Percentiles rank a stretch among this genome's conserved stretches.
Conservation (phyloP, 2,888 invertebrate genomes). For the Peribatodes rhomboidaria region DNA sequence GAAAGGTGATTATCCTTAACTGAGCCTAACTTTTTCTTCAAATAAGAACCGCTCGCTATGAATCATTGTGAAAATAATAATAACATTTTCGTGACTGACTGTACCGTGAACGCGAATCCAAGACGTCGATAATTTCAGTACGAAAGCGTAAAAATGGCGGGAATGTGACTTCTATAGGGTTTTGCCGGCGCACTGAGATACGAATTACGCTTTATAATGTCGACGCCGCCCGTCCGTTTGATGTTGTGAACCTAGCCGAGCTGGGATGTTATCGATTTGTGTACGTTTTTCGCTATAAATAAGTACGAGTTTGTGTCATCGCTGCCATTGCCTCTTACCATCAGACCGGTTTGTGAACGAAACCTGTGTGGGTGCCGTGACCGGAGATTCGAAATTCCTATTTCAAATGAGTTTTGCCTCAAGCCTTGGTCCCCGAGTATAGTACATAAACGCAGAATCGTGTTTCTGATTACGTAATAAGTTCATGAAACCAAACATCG, state of each 20-base stretch:
- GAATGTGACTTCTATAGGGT: conserved; percentile 52
- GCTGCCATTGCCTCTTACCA: conserved; percentile 58
- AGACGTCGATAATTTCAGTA: conserved; percentile 49
- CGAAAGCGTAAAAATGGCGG: conserved; percentile 64
- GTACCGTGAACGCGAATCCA: conserved; percentile 51
- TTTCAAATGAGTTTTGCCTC: conserved; percentile 60
- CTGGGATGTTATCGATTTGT: conserved; percentile 80
- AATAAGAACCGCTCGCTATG: conserved; percentile 74
- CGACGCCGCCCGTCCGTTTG: conserved; percentile 46
- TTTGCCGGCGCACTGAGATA: conserved; percentile 53
- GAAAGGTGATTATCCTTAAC: conserved; percentile 73
- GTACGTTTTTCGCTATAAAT: conserved; percentile 82
- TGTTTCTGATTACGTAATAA: conserved; percentile 71
- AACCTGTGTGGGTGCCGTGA: conserved; percentile 74
- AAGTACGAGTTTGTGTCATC: conserved; percentile 82
- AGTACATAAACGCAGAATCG: conserved; percentile 34
- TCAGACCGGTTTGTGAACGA: conserved; percentile 75
- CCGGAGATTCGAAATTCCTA: conserved; percentile 70
- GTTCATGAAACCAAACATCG: conserved; percentile 52
- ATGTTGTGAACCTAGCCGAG: conserved; percentile 51
- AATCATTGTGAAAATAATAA: conserved; percentile 82
- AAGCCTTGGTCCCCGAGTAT: conserved; percentile 21
- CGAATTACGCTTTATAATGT: conserved; percentile 53
- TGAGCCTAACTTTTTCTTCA: conserved; percentile 61
- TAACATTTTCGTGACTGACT: conserved; percentile 67